Percentiles rank a stretch among this genome's conserved stretches.
Evolutionary conservation across 2,797 vertebrate species (phyloP).

Genomic region (Rousettus madagascariensis): DNA sequence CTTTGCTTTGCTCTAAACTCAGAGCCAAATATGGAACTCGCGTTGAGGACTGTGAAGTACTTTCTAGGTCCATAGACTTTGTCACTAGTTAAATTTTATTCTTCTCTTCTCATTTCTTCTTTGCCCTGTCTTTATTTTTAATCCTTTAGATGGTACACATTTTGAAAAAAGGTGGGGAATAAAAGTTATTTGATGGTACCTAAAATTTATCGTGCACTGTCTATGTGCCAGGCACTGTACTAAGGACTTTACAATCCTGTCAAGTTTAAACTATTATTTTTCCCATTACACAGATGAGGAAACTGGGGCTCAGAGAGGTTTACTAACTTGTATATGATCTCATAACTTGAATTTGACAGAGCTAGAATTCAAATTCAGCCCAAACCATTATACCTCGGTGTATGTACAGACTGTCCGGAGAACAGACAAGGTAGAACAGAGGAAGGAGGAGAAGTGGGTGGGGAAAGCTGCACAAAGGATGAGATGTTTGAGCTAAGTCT

Average conservation of each 20-base stretch:
- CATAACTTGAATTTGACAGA: background rate
- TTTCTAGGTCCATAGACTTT: background rate
- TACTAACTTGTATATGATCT: background rate
- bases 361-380: conserved; percentile 7
- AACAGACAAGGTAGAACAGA: background rate
- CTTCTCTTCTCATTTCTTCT: conserved; percentile 29
- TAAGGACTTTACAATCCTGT: background rate
- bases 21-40: background rate
- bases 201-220: background rate
- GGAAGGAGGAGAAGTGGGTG: background rate
- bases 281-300: background rate
- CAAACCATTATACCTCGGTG: background rate
- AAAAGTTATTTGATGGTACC: background rate
- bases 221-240: background rate
- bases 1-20: background rate
- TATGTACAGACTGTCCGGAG: background rate
- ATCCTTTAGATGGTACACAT: background rate
- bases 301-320: background rate
- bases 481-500: background rate
- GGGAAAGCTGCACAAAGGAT: background rate
- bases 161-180: conserved; percentile 30
- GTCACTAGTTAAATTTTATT: background rate
- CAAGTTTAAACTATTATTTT: background rate
- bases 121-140: conserved; percentile 36
- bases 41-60: background rate